Evolutionary conservation across 2,113 vertebrate species (phyloP).

Genomic region (Cathartes aura): DNA sequence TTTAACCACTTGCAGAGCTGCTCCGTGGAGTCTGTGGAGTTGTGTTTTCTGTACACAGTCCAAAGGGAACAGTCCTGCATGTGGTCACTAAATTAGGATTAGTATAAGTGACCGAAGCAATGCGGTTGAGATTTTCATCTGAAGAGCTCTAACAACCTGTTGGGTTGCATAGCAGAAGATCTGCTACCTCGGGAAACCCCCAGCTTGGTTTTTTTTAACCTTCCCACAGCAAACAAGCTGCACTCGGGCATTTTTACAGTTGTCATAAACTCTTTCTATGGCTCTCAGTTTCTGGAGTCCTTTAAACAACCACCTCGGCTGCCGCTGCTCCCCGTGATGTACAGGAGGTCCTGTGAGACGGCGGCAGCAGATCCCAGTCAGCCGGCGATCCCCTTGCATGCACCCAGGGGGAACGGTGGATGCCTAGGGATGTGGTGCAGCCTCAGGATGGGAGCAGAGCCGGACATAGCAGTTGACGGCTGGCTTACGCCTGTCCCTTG

Average conservation of each 20-base stretch:
- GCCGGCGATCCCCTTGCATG: neutral
- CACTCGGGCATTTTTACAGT: neutral
- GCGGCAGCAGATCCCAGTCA: neutral
- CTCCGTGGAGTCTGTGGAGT: fast-evolving
- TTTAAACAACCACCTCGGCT: neutral
- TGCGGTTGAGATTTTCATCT: neutral
- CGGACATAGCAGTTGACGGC: neutral
- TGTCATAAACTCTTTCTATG: neutral
- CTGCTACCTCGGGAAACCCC: neutral
- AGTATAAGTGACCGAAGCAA: neutral
- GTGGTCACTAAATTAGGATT: neutral
- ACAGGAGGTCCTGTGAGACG: neutral
- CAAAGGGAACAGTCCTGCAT: neutral
- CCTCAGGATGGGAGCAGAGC: neutral
- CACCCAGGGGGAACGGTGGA: neutral
- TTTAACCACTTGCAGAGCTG: neutral
- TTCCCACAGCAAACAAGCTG: neutral
- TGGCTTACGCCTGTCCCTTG: neutral
- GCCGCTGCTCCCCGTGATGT: neutral
- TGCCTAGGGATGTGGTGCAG: neutral
- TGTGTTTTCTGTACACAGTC: neutral
- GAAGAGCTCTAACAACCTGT: neutral
- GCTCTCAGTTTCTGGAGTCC: neutral
- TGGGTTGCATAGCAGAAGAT: neutral
- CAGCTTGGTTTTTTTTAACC: neutral